A percentile compares a stretch with the other conserved stretches of the same genome.
phyloP scores from a whole-genome alignment of 2,797 vertebrate genomes.

The Dipus sagitta region DNA sequence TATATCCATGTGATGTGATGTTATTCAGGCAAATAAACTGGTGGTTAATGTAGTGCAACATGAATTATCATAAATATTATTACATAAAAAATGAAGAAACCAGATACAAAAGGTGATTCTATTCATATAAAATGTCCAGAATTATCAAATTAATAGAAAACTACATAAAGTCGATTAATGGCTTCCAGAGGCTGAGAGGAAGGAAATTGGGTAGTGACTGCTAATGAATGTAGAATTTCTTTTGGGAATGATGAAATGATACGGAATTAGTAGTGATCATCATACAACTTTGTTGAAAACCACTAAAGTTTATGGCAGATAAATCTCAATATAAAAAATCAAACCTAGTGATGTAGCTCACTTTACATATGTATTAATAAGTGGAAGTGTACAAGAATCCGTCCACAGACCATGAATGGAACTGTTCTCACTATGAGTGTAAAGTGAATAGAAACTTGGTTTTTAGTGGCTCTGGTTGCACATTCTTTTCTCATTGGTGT shows the following conservation, averaged over 20 bases:
- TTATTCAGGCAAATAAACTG: not conserved
- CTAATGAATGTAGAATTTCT: not conserved
- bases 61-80: not conserved
- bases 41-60: not conserved
- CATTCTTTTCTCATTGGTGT: not conserved
- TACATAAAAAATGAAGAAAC: not conserved
- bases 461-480: not conserved
- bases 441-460: not conserved
- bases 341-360: constrained; percentile 69
- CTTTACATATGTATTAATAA: constrained; percentile 79
- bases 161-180: not conserved
- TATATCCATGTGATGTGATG: not conserved
- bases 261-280: not conserved
- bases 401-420: constrained; percentile 68
- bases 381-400: constrained; percentile 52
- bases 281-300: not conserved
- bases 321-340: constrained; percentile 55
- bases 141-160: not conserved
- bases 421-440: constrained; percentile 25
- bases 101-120: not conserved
- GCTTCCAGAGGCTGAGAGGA: not conserved
- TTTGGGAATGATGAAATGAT: not conserved
- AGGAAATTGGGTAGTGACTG: not conserved
- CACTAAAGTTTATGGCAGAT: not conserved
- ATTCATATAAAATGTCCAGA: not conserved